Percentiles rank a stretch among this genome's conserved stretches.
These are phyloP conservation scores for Diarsia mendica DNA, from an alignment of 2,888 invertebrate genomes.

Conservation along the genomic window DNA sequence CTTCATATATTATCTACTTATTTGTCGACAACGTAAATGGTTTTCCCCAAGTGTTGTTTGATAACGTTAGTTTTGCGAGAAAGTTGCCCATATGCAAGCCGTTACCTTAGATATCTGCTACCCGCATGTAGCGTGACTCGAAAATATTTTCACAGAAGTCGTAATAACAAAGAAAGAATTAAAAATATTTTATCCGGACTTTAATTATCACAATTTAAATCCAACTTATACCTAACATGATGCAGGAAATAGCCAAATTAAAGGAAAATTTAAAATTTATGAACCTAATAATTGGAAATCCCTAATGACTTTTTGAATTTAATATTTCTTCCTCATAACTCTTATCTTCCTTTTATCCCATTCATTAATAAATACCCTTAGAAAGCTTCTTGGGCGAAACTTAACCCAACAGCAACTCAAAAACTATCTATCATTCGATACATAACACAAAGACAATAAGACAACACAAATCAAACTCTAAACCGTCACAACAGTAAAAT, in stretches of 20 bases:
- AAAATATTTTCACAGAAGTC: conserved; percentile 38
- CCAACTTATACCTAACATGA: not conserved
- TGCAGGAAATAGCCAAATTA: conserved; percentile 2
- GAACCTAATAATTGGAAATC: not conserved
- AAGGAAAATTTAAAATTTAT: conserved; percentile 1
- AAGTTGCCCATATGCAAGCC: conserved; percentile 70
- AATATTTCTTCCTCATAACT: not conserved
- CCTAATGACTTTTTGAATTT: conserved; percentile 9
- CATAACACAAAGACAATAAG: conserved; percentile 7
- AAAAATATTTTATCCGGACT: not conserved
- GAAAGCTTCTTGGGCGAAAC: not conserved
- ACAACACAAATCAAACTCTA: conserved; percentile 7
- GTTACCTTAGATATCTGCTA: conserved; percentile 29
- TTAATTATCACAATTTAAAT: not conserved
- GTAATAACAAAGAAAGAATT: conserved; percentile 7
- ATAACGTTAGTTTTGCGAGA: conserved; percentile 76
- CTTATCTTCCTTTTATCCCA: no score
- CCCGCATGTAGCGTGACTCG: conserved; percentile 48
- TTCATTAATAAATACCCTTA: not conserved
- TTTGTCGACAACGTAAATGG: conserved; percentile 11
- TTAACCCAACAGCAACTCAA: not conserved
- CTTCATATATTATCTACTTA: conserved; percentile 25
- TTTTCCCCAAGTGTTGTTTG: conserved; percentile 48
- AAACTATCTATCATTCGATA: not conserved
- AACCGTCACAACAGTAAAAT: not conserved